Conservation (phyloP, 2,113 vertebrate species). For the Triplophysa rosa region DNA sequence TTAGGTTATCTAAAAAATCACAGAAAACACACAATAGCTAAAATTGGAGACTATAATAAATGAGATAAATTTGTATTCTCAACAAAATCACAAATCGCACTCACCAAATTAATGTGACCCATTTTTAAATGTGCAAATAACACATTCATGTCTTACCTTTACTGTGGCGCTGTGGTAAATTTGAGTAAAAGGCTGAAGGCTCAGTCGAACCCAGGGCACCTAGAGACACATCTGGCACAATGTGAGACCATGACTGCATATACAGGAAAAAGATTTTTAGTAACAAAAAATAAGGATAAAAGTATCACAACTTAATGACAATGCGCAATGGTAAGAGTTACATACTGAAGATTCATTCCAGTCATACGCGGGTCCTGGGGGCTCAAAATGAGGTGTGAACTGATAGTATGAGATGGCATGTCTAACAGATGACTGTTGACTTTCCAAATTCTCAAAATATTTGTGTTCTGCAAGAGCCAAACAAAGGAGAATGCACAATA, state of each 20-base stretch:
- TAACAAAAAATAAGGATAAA: neutral
- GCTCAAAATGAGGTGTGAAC: slow-evolving; percentile 67
- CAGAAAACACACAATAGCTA: neutral
- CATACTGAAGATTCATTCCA: slow-evolving; percentile 83
- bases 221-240: slow-evolving; percentile 72
- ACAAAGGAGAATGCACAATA: slow-evolving; percentile 17
- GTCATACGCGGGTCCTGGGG: slow-evolving; percentile 62
- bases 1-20: neutral
- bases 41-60: neutral
- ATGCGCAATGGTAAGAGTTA: slow-evolving; percentile 24
- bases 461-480: slow-evolving; percentile 72
- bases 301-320: neutral
- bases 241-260: slow-evolving; percentile 66
- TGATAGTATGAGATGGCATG: slow-evolving; percentile 72
- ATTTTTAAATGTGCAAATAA: too few relatives aligned
- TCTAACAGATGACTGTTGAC: slow-evolving; percentile 70
- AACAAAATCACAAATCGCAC: too few relatives aligned
- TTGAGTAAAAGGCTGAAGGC: slow-evolving; percentile 69
- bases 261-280: slow-evolving; percentile 9
- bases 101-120: too few relatives aligned
- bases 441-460: slow-evolving; percentile 74
- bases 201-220: slow-evolving; percentile 70
- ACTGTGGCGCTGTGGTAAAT: slow-evolving; percentile 71
- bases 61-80: too few relatives aligned
- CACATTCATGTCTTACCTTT: slow-evolving; percentile 75